Base-by-base conservation (phyloP, 1,140 invertebrate species). In the Agrypnia vestita region DNA sequence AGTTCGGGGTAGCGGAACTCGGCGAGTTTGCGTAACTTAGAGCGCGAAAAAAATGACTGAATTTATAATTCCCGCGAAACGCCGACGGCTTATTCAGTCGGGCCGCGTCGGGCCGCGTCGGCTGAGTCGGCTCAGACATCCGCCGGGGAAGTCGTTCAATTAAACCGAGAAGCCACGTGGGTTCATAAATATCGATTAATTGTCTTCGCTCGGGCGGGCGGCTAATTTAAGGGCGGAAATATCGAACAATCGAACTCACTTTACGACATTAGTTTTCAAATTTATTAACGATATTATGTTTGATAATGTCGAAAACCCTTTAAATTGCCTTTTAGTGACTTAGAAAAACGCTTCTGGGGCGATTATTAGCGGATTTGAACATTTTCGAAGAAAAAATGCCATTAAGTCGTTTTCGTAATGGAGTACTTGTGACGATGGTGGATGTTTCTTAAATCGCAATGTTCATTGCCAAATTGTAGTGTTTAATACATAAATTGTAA, bases 151-250 rank as follows among this genome's bases (percentile, higher is more conserved):
- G 17, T n/a, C 13, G 15, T 21, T 53, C 19, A 55, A 53, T 55
- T 13, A 19, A 43, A 73, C 17, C 53, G 21, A 21, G 51, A 73
- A 73, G 71, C 51, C 71, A 73, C 71, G 71, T 73, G 71, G 71
- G 17, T 73, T 56, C 51, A 73, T 73, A 73, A 73, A 73, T 73
- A 73, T 73, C 71, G 71, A 73, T 73, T 73, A 73, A 73, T 73
- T 55, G 17, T 55, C 47, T 56, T 53, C 71, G 51, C 71, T 73
- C 71, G 19, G 51, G 71, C 4, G 12, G 51, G 51, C 13, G n/a
- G 49, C 21, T 73, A 73, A 73, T 73, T 73, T 73, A 73, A 35
- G 71, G 12, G 12, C 17, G 71, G 71, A 55, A 73, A 55, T 56
- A 73, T 73, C 47, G 15, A 73, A 73, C 51, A 73, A 55, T 73